Percentiles rank a stretch among this genome's conserved stretches.
These are phyloP conservation scores for Caenorhabditis sulstoni DNA, from an alignment of 2,888 invertebrate genomes.

Conservation along the genomic window DNA sequence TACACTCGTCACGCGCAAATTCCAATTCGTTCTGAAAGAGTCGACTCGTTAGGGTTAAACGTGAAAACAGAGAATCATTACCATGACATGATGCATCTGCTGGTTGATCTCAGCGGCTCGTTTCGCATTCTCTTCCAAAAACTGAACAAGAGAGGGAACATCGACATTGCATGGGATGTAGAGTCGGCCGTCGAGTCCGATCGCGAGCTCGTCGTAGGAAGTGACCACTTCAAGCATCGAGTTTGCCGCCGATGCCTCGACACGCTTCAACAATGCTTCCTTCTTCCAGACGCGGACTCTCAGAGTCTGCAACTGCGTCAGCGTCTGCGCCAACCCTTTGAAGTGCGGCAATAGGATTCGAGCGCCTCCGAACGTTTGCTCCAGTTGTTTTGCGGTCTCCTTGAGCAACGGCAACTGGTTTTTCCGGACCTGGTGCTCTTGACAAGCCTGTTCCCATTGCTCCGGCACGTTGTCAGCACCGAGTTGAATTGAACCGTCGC, in stretches of 20 bases:
- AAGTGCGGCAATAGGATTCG: constrained; percentile 58
- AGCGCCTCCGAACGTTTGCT: constrained; percentile 72
- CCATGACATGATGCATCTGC: constrained; percentile 59
- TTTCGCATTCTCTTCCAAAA: constrained; percentile 68
- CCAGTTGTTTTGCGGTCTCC: constrained; percentile 66
- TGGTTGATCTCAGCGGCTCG: constrained; percentile 57
- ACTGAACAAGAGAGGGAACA: constrained; percentile 67
- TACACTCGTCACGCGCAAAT: constrained; percentile 39
- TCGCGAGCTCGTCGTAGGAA: constrained; percentile 74
- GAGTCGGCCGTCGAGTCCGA: constrained; percentile 74
- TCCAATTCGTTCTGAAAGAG: constrained; percentile 57
- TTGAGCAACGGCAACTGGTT: constrained; percentile 69
- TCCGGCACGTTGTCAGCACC: constrained; percentile 79
- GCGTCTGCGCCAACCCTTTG: constrained; percentile 66
- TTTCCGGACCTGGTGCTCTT: constrained; percentile 66
- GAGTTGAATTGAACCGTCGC: constrained; percentile 78
- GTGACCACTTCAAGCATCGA: constrained; percentile 68
- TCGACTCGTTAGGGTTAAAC: neutral
- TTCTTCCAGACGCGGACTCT: constrained; percentile 57
- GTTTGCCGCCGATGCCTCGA: constrained; percentile 53
- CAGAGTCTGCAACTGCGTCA: constrained; percentile 64
- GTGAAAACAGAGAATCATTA: constrained; percentile 11
- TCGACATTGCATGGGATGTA: constrained; percentile 79
- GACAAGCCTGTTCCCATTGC: constrained; percentile 75
- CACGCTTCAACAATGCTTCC: constrained; percentile 52